Conservation (phyloP, 2,797 vertebrate genomes). For the Sphenopsis melanotis region DNA sequence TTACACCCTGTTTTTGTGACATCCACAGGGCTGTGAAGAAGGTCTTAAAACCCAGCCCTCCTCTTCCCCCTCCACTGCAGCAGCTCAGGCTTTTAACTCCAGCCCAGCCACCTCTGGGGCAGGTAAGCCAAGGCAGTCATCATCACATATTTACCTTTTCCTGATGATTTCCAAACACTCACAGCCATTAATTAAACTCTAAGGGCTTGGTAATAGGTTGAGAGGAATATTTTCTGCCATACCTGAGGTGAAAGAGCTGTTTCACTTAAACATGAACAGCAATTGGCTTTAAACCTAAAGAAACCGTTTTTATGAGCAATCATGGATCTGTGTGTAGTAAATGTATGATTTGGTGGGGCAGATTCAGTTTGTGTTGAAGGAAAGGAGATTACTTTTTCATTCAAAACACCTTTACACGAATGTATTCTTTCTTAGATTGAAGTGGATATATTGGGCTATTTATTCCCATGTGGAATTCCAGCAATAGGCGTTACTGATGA, state of each 20-base stretch:
- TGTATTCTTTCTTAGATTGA: background rate
- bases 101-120: background rate
- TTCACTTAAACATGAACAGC: background rate
- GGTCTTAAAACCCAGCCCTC: background rate
- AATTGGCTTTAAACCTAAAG: background rate
- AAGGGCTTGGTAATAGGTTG: background rate
- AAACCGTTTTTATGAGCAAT: background rate
- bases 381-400: constrained; percentile 15
- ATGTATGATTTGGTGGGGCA: background rate
- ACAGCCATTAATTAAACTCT: constrained; percentile 8
- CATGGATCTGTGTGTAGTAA: background rate
- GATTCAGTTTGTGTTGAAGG: background rate
- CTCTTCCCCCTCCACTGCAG: background rate
- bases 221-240: background rate
- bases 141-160: background rate
- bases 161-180: background rate
- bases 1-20: background rate
- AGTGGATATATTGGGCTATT: background rate
- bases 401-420: background rate
- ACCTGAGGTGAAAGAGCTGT: background rate
- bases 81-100: background rate
- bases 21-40: background rate
- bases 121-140: background rate
- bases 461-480: constrained; percentile 4
- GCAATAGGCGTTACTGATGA: background rate